Evolutionary conservation across 2,113 vertebrate species (phyloP).

Genomic region (Felis chaus): DNA sequence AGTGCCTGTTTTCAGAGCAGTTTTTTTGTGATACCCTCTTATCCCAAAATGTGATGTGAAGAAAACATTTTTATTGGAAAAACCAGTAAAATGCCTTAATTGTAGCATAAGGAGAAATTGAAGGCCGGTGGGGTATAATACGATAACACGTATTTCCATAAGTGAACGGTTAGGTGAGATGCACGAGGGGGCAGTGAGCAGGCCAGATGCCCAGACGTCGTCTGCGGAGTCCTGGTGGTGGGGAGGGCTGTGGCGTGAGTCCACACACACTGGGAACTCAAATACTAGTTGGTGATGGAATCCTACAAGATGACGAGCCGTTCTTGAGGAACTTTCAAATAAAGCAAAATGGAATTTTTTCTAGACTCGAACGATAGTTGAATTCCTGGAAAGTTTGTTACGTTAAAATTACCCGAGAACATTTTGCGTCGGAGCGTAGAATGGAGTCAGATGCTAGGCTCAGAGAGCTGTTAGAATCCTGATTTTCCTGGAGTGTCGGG

Average conservation of each 20-base stretch:
- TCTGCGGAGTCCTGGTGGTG: accelerated
- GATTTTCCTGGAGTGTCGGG: neutral
- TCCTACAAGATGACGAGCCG: neutral
- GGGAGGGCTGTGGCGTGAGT: neutral
- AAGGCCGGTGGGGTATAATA: neutral
- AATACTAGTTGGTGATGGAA: too few relatives aligned
- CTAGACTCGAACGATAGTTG: neutral
- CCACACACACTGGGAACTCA: neutral
- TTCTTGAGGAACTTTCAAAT: neutral
- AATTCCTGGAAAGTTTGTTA: neutral
- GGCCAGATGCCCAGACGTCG: neutral
- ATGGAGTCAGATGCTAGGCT: neutral
- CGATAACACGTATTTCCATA: accelerated
- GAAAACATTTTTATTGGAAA: neutral
- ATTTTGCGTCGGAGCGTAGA: neutral
- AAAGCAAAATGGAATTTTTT: neutral
- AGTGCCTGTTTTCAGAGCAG: neutral
- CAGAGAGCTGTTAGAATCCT: neutral
- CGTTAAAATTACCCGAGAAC: neutral
- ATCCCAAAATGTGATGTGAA: neutral
- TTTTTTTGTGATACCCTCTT: neutral
- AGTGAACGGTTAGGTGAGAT: accelerated
- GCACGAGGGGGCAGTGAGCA: neutral
- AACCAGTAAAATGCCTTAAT: neutral
- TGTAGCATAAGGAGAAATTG: neutral